phyloP scores from a whole-genome alignment of 2,113 vertebrate species.

The Syngnathus typhle region DNA sequence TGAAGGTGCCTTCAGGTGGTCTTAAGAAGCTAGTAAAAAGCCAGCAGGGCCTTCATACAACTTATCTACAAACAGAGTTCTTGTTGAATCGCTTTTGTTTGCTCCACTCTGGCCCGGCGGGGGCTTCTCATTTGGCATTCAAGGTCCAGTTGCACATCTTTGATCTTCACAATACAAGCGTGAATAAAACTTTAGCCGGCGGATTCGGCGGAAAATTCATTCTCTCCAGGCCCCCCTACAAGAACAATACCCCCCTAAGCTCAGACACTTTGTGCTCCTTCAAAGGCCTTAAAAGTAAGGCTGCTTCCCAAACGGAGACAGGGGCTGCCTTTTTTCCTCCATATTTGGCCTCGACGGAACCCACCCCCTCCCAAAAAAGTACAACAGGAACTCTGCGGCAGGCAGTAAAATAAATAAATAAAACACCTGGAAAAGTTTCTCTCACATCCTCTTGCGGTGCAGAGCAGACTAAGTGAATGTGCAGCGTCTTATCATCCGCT shows the following conservation, averaged over 20 bases:
- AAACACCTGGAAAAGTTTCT: constrained; percentile 51
- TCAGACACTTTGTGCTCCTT: constrained; percentile 67
- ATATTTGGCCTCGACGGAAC: constrained; percentile 55
- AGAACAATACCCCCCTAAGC: constrained; percentile 65
- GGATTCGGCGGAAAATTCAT: constrained; percentile 66
- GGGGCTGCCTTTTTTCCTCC: constrained; percentile 42
- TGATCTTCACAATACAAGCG: constrained; percentile 64
- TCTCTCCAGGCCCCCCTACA: constrained; percentile 38
- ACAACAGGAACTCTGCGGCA: constrained; percentile 17
- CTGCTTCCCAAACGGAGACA: constrained; percentile 65
- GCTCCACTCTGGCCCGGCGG: constrained; percentile 20
- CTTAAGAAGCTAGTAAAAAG: background rate
- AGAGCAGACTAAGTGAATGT: constrained; percentile 56
- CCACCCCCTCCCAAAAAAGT: constrained; percentile 38
- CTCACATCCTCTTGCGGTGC: constrained; percentile 25
- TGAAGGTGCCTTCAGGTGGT: background rate
- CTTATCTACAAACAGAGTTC: constrained; percentile 10
- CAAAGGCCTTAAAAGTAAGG: constrained; percentile 60
- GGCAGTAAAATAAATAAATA: background rate
- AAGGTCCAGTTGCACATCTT: constrained; percentile 56
- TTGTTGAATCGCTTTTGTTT: constrained; percentile 29
- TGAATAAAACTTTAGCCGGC: constrained; percentile 57
- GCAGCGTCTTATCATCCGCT: constrained; percentile 63
- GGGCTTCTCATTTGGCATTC: constrained; percentile 58
- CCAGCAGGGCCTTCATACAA: background rate